Conservation (phyloP, 2,888 invertebrate genomes). For the Diarsia mendica region DNA sequence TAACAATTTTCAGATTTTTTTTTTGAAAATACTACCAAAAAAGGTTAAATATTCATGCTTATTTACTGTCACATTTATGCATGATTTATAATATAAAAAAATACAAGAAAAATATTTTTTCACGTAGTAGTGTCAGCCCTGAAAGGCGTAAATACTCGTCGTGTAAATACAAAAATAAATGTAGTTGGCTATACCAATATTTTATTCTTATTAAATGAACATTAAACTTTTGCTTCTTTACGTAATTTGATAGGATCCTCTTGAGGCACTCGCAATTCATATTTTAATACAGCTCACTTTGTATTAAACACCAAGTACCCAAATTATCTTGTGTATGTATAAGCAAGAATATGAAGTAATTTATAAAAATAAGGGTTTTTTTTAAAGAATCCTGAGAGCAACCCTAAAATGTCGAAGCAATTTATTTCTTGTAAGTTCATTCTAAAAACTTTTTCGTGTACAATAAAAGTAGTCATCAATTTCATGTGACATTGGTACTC, state of each 20-base stretch:
- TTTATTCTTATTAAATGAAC: conserved; percentile 44
- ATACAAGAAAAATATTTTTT: not conserved
- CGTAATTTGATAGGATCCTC: conserved; percentile 38
- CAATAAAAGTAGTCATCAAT: conserved; percentile 59
- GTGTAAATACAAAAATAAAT: conserved; percentile 47
- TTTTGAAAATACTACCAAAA: no score
- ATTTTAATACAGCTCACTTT: conserved; percentile 18
- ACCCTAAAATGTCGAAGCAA: conserved; percentile 38
- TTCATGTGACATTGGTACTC: conserved; percentile 61
- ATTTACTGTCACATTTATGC: no score
- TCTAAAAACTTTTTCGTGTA: conserved; percentile 32
- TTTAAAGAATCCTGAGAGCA: conserved; percentile 11
- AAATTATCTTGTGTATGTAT: conserved; percentile 14
- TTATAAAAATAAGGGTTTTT: not conserved
- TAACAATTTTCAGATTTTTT: no score
- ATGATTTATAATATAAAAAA: no score
- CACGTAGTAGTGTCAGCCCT: conserved; percentile 47
- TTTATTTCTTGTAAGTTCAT: conserved; percentile 39
- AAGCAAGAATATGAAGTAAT: not conserved
- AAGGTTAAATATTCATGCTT: not conserved
- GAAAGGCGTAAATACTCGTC: conserved; percentile 37
- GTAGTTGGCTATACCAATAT: conserved; percentile 37
- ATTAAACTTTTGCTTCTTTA: conserved; percentile 25
- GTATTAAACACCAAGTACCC: not conserved
- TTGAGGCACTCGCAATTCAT: conserved; percentile 36